phyloP scores from a whole-genome alignment of 2,888 invertebrate genomes.

The Cryptus armator region DNA sequence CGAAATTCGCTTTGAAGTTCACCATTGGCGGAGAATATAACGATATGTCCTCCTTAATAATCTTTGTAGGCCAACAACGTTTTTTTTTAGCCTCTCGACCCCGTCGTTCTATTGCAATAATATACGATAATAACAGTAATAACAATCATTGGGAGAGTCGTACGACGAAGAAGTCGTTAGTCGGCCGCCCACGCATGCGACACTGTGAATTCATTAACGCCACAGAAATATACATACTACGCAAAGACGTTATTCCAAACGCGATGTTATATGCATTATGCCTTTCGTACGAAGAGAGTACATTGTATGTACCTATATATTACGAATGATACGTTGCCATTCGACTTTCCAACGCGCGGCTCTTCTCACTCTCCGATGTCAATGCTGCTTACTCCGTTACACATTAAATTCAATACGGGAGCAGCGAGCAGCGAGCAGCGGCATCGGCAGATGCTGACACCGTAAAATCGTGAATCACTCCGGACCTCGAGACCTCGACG shows the following conservation, averaged over 20 bases:
- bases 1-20: no score
- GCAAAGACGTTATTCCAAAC: slow-evolving; percentile 11
- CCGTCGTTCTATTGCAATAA: slow-evolving; percentile 22
- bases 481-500: slow-evolving; percentile 43
- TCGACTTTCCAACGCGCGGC: background rate
- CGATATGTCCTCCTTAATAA: slow-evolving; percentile 20
- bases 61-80: slow-evolving; percentile 47
- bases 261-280: slow-evolving; percentile 3
- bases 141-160: slow-evolving; percentile 43
- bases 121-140: slow-evolving; percentile 25
- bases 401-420: slow-evolving; percentile 9
- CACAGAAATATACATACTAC: slow-evolving; percentile 21
- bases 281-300: background rate
- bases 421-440: background rate
- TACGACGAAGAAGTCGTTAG: slow-evolving; percentile 50
- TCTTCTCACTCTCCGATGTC: background rate
- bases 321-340: background rate
- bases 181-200: slow-evolving; percentile 60
- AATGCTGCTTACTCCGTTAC: slow-evolving; percentile 4
- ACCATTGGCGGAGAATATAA: no score
- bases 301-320: background rate
- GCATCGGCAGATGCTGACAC: slow-evolving; percentile 53
- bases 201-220: slow-evolving; percentile 66
- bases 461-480: slow-evolving; percentile 48
- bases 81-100: slow-evolving; percentile 24